Evolutionary conservation across 1,140 invertebrate species (phyloP).

Genomic region (Pantala flavescens): DNA sequence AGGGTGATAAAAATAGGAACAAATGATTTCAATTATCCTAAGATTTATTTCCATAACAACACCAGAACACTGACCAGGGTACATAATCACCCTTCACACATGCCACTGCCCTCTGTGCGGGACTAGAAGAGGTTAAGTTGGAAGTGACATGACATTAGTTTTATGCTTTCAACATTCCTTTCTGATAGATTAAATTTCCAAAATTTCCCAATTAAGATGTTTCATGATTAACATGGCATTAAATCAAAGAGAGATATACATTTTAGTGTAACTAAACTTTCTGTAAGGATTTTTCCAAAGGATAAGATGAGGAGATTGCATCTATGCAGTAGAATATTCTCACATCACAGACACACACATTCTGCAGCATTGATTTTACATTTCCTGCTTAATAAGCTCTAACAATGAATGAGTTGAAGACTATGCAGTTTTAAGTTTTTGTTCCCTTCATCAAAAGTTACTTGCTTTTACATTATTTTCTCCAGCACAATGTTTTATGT

Average conservation of each 20-base stretch:
- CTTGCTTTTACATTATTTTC: background rate
- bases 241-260: slow-evolving; percentile 4
- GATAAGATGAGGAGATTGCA: background rate
- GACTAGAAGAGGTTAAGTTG: background rate
- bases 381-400: background rate
- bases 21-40: background rate
- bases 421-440: background rate
- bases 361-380: background rate
- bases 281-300: background rate
- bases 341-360: background rate
- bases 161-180: background rate
- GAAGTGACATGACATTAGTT: background rate
- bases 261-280: background rate
- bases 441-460: background rate
- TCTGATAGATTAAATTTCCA: background rate
- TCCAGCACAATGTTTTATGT: background rate
- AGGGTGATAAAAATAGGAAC: background rate
- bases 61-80: slow-evolving; percentile 3
- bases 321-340: background rate
- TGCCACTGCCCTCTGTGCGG: background rate
- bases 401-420: background rate
- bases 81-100: background rate
- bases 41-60: slow-evolving; percentile 8
- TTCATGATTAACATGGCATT: background rate
- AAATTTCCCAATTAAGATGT: background rate